phyloP scores from a whole-genome alignment of 92 coral and sea anemone species.

The Zoanthus sansibaricus region DNA sequence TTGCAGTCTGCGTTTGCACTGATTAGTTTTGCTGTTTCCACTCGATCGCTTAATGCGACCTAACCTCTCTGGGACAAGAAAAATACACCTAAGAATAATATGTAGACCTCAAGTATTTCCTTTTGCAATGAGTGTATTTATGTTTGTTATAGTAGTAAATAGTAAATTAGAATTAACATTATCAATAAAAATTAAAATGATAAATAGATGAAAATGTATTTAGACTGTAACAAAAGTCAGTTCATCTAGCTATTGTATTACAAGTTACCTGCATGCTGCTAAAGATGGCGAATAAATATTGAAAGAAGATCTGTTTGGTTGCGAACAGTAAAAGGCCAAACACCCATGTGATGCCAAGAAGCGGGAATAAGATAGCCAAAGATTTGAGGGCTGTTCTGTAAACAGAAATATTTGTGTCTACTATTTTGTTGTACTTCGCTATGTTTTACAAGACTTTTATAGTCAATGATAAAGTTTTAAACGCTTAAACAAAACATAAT shows the following conservation, averaged over 20 bases:
- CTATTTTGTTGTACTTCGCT: no score
- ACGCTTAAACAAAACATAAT: no score
- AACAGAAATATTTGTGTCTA: not conserved
- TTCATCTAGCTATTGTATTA: not conserved
- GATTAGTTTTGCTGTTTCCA: no score
- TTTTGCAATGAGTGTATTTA: no score
- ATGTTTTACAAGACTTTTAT: no score
- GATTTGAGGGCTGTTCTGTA: conserved; percentile 88
- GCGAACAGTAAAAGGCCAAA: conserved; percentile 82
- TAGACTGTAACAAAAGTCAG: not conserved
- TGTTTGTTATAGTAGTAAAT: no score
- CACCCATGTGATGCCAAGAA: conserved; percentile 93
- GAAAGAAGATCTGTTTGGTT: conserved; percentile 67
- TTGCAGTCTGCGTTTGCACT: no score
- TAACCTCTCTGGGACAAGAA: no score
- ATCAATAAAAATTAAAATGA: not conserved
- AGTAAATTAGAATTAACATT: not conserved
- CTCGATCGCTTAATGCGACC: no score
- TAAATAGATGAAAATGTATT: not conserved
- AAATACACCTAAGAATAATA: no score
- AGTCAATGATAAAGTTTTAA: no score
- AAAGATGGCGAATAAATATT: conserved; percentile 82
- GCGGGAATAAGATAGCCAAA: conserved; percentile 80
- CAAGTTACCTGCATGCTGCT: conserved; percentile 82
- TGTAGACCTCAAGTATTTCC: no score